Base-by-base conservation (phyloP, 2,888 invertebrate genomes). In the Melipona bicolor region DNA sequence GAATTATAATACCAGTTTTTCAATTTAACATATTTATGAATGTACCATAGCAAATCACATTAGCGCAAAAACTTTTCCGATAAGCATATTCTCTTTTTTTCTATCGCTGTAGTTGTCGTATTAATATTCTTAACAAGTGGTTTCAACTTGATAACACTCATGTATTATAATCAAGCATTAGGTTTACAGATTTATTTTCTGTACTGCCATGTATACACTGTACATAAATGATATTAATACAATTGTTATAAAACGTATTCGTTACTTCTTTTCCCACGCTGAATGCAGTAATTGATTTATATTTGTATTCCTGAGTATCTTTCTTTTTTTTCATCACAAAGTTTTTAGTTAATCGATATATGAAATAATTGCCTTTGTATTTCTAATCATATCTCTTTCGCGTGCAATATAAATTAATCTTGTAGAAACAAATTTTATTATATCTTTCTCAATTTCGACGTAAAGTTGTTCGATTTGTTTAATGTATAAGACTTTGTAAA, bases 161-260 rank as follows among this genome's bases (percentile, higher is more conserved):
- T 90, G 88, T 90, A 91, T 89, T 84, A 88, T 91, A 90, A 70
- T 69, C 74, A 86, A 69, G 67, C 56, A 71, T 85, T 81, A 70
- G 77, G 82, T 77, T 79, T 80, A 67, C 84, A 85, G 73, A 87
- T 79, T 80, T 87, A 71, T 77, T 87, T 85, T 90, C 87, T 91
- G 86, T 87, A 88, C 81, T 84, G 87, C 83, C 89, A 81, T 93
- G 92, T 93, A 93, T 92, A 92, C 91, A 89, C 92, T 92, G 93
- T 93, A 92, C 88, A 92, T 92, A 93, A 91, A 91, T 82, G 81
- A 81, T 84, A 89, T 90, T 89, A 91, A 90, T 89, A 89, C 81
- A 92, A 81, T 90, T 89, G 83, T 88, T 89, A 89, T 74, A 81
- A 89, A 89, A 83, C 70, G 50, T 75, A 80, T 21, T 72, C 50